Evolutionary conservation across 1,140 invertebrate species (phyloP).

Genomic region (Mylabris phalerata): DNA sequence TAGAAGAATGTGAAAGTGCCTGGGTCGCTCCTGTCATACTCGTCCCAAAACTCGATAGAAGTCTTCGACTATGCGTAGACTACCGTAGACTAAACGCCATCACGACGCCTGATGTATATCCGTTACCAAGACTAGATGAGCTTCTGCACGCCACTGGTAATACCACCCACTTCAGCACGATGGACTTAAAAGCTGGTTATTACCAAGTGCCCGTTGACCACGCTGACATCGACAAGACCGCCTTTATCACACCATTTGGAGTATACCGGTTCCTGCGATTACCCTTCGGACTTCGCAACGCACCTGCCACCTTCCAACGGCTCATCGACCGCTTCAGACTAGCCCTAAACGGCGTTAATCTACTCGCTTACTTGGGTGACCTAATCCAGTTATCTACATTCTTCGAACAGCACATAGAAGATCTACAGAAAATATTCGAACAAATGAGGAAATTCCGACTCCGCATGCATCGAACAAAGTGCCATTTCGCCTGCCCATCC

Average conservation of each 20-base stretch:
- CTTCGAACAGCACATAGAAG: constrained; percentile 38
- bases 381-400: constrained; percentile 37
- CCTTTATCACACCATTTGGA: background rate
- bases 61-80: constrained; percentile 43
- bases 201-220: background rate
- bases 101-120: constrained; percentile 41
- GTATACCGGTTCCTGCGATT: constrained; percentile 15
- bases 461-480: constrained; percentile 38
- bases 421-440: constrained; percentile 37
- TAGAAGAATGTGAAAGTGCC: constrained; percentile 40
- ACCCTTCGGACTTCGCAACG: constrained; percentile 40
- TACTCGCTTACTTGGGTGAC: constrained; percentile 43
- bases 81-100: constrained; percentile 40
- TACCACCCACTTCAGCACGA: no score
- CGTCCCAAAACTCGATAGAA: constrained; percentile 45
- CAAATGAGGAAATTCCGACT: constrained; percentile 33
- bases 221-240: background rate
- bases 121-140: constrained; percentile 47
- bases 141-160: constrained; percentile 39
- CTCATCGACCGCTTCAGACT: constrained; percentile 23
- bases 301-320: constrained; percentile 25
- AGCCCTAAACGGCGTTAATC: constrained; percentile 12
- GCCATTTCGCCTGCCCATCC: constrained; percentile 33
- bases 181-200: background rate
- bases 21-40: constrained; percentile 41